A percentile compares a stretch with the other conserved stretches of the same genome.
Conservation (phyloP, 2,888 invertebrate genomes). For the Leucoma salicis region DNA sequence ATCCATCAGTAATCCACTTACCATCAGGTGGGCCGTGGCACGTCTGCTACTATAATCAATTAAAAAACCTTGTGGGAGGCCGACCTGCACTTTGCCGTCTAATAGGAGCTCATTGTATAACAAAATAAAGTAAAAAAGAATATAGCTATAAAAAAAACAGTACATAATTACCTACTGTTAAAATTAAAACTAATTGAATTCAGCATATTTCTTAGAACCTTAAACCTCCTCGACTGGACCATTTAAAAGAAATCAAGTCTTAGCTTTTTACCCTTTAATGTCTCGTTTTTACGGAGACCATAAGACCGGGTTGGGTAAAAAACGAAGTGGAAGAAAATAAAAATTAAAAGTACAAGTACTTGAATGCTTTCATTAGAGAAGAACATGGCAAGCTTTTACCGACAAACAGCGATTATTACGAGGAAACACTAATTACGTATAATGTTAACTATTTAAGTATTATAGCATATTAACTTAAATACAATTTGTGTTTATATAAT, state of each 20-base stretch:
- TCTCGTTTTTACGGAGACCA: slow-evolving; percentile 48
- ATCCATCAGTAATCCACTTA: no score
- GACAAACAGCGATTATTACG: slow-evolving; percentile 65
- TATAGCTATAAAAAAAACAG: no score
- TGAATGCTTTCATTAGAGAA: slow-evolving; percentile 74
- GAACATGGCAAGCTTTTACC: slow-evolving; percentile 68
- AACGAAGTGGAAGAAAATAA: slow-evolving; percentile 73
- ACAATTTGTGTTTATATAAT: no score
- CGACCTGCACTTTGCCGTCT: no score
- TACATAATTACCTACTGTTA: no score
- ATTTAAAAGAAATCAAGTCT: slow-evolving; percentile 52
- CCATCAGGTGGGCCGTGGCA: no score
- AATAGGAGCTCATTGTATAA: no score
- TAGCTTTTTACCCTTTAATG: slow-evolving; percentile 43
- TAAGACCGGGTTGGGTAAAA: slow-evolving; percentile 54
- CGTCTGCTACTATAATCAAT: no score
- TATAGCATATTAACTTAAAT: no score
- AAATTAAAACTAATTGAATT: slow-evolving; percentile 25
- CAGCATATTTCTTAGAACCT: slow-evolving; percentile 26
- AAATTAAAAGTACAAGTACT: slow-evolving; percentile 70
- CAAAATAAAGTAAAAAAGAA: no score
- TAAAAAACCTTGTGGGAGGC: no score
- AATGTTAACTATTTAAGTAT: no score
- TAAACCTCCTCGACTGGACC: slow-evolving; percentile 34
- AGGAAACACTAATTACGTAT: slow-evolving; percentile 70